These are phyloP conservation scores for Drosophila erecta DNA, from an alignment of 1,140 invertebrate genomes.

Conservation along the genomic window DNA sequence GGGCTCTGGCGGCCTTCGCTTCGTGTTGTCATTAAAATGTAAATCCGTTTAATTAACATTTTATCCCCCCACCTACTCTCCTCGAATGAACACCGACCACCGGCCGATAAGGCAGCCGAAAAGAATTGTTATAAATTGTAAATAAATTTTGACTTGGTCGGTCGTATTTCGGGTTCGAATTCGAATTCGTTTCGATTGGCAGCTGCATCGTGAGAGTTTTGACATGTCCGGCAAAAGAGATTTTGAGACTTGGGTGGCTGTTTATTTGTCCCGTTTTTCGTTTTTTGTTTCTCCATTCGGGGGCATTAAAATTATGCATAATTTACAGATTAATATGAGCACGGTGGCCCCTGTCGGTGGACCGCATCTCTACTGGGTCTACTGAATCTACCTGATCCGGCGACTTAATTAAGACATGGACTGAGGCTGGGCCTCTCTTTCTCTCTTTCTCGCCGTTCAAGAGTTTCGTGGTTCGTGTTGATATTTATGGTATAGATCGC, in stretches of 20 bases:
- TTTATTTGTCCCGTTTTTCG: slow-evolving; percentile 17
- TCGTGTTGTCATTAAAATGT: slow-evolving; percentile 83
- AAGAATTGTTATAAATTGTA: slow-evolving; percentile 79
- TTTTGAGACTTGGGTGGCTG: slow-evolving; percentile 56
- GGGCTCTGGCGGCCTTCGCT: slow-evolving; percentile 41
- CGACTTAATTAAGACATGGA: slow-evolving; percentile 42
- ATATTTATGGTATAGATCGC: slow-evolving; percentile 76
- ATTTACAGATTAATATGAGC: slow-evolving; percentile 71
- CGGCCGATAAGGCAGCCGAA: slow-evolving; percentile 55
- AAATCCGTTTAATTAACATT: slow-evolving; percentile 82
- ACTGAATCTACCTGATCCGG: slow-evolving; percentile 40
- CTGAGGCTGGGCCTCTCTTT: background rate
- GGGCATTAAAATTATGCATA: slow-evolving; percentile 76
- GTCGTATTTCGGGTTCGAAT: slow-evolving; percentile 15
- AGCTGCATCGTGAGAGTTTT: slow-evolving; percentile 59
- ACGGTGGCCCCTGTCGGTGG: slow-evolving; percentile 44
- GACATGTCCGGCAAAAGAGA: slow-evolving; percentile 20
- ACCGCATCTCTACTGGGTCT: background rate
- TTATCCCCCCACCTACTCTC: slow-evolving; percentile 12
- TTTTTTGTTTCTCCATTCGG: slow-evolving; percentile 26
- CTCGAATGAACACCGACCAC: slow-evolving; percentile 45
- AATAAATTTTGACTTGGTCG: slow-evolving; percentile 63
- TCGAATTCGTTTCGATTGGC: slow-evolving; percentile 28
- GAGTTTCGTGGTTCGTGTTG: slow-evolving; percentile 69
- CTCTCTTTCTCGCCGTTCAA: slow-evolving; percentile 1